Conservation (phyloP, 2,113 vertebrate genomes). For the Potamarius usumacintae region DNA sequence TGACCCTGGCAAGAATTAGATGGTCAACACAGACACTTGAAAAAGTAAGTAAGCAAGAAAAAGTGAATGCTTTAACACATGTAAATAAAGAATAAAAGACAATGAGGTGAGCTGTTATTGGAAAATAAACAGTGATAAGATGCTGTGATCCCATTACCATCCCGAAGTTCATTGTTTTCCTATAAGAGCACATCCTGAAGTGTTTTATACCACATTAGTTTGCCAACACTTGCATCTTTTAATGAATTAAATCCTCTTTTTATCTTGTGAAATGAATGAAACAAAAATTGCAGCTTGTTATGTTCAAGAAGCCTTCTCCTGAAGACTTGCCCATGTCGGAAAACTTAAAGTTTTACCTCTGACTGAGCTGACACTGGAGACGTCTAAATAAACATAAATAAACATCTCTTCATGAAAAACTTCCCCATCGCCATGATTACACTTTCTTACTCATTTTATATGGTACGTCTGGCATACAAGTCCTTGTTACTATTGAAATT, state of each 20-base stretch:
- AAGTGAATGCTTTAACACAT: not conserved
- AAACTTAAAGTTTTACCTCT: not conserved
- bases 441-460: not conserved
- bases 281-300: not conserved
- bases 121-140: not conserved
- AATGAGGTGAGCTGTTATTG: not conserved
- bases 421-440: not conserved
- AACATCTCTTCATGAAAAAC: not conserved
- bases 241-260: not conserved
- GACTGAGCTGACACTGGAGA: not conserved
- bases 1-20: conserved; percentile 48
- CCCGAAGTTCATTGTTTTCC: not conserved
- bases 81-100: not conserved
- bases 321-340: not conserved
- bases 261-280: not conserved
- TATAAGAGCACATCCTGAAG: not conserved
- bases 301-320: not conserved
- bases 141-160: not conserved
- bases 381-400: not conserved
- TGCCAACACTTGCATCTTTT: not conserved
- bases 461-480: not conserved
- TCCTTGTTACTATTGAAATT: not conserved
- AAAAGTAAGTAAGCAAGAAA: not conserved
- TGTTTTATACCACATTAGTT: not conserved
- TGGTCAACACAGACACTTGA: not conserved